Base-by-base conservation (phyloP, 2,797 vertebrate genomes). In the Hapalemur alaotrensis region DNA sequence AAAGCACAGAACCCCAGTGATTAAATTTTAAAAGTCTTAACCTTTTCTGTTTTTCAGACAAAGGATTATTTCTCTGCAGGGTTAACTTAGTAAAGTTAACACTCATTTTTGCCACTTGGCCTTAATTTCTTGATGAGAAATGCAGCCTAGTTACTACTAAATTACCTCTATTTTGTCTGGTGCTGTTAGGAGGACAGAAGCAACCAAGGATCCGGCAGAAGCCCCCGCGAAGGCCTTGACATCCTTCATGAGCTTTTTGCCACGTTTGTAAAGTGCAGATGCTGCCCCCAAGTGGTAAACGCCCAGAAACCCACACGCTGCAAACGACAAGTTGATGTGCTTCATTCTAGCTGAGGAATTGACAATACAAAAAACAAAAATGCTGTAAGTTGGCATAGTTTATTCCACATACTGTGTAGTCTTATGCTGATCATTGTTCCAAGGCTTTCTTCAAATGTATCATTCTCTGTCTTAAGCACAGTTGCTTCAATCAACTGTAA, bases 231-330 rank as follows among this genome's bases (percentile, higher is more conserved):
- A 99, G 86, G 98, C 98, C 96, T 98, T 93, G 43, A 99, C 98
- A 50, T 97, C 97, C 35, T 96, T 98, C 97, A 99, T 96, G 93
- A 99, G 97, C 95, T 97, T 98, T 95, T 97, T 95, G 43, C 99
- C 99, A 23, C 99, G 99, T 85, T 50, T 98, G 95, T 98, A 96
- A n/a, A 99, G 95, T 57, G 99, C 99, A 38, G 98, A 98, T 93
- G 98, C 98, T 72, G 99, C 99, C 70, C 99, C 99, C 98, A 99
- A 98, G 97, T 99, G 99, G 99, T 99, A 99, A 95, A 99, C 98
- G 52, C 99, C 99, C 98, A 99, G 89, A 98, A 99, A 99, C 6
- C 98, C 98, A 97, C 98, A 98, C 3, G 98, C 98, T 30, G 99
- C 98, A 57, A 99, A 99, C 1, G 99, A 99, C 97, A 99, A 46